Percentiles rank a stretch among this genome's conserved stretches.
Evolutionary conservation across 2,797 vertebrate species (phyloP).

Genomic region (Catamblyrhynchus diadema): DNA sequence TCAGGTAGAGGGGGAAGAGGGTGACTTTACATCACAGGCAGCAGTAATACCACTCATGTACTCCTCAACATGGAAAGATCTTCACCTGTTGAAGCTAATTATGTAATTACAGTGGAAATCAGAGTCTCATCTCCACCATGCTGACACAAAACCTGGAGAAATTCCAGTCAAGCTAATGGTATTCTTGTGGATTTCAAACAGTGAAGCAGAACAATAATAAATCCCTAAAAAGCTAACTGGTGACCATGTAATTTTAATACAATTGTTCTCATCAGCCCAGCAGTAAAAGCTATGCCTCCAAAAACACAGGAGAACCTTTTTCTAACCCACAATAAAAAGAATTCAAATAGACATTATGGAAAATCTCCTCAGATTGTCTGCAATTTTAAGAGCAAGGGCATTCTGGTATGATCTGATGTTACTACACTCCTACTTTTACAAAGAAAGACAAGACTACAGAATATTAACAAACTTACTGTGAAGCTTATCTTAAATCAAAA

Average conservation of each 20-base stretch:
- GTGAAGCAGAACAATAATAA: constrained; percentile 7
- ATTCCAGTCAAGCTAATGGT: neutral
- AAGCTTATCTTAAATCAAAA: constrained; percentile 20
- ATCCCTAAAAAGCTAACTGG: neutral
- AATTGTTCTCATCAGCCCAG: neutral
- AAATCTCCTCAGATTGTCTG: constrained; percentile 39
- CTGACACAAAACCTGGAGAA: constrained; percentile 1
- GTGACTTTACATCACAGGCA: neutral
- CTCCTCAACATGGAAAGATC: neutral
- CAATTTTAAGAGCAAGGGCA: constrained; percentile 49
- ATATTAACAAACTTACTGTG: constrained; percentile 3
- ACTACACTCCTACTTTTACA: neutral
- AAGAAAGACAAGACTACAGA: neutral
- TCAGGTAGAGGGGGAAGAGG: neutral
- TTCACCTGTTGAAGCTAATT: neutral
- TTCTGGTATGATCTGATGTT: neutral
- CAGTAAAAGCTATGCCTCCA: neutral
- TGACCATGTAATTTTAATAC: constrained; percentile 21
- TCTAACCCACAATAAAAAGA: neutral
- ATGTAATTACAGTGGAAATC: neutral
- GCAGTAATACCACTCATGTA: neutral
- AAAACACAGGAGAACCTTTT: constrained; percentile 13
- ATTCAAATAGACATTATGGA: neutral
- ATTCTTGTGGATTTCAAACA: neutral
- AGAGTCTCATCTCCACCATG: neutral